Percentiles rank a stretch among this genome's conserved stretches.
phyloP scores from a whole-genome alignment of 2,113 vertebrate genomes.

The Tor tambroides region DNA sequence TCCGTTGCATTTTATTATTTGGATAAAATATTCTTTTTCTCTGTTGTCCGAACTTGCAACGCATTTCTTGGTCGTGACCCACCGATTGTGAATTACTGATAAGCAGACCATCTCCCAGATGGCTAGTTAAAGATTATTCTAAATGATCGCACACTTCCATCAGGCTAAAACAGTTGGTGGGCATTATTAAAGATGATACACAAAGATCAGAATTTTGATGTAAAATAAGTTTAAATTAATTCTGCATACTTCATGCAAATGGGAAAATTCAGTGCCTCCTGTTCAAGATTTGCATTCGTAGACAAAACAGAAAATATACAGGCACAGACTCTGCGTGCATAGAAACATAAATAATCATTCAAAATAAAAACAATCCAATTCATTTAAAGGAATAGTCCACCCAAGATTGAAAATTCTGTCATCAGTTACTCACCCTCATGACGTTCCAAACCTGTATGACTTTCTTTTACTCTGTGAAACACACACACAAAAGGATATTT shows the following conservation, averaged over 20 bases:
- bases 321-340: constrained; percentile 53
- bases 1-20: background rate
- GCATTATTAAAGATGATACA: constrained; percentile 37
- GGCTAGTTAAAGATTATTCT: no score
- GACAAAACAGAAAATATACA: constrained; percentile 37
- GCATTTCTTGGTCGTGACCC: background rate
- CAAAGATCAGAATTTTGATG: constrained; percentile 22
- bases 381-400: background rate
- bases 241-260: constrained; percentile 52
- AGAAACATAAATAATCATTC: constrained; percentile 39
- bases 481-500: background rate
- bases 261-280: constrained; percentile 27
- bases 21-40: background rate
- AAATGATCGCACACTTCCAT: no score
- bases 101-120: no score
- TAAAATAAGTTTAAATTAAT: constrained; percentile 43
- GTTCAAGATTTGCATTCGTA: constrained; percentile 39
- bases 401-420: background rate
- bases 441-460: background rate
- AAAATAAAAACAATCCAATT: constrained; percentile 34
- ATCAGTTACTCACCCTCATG: background rate
- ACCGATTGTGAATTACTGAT: background rate
- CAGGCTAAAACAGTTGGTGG: constrained; percentile 4
- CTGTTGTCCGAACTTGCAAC: background rate
- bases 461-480: background rate